A percentile compares a stretch with the other conserved stretches of the same genome.
Conservation (phyloP, 1,140 invertebrate genomes). For the Cyphomyrmex costatus region DNA sequence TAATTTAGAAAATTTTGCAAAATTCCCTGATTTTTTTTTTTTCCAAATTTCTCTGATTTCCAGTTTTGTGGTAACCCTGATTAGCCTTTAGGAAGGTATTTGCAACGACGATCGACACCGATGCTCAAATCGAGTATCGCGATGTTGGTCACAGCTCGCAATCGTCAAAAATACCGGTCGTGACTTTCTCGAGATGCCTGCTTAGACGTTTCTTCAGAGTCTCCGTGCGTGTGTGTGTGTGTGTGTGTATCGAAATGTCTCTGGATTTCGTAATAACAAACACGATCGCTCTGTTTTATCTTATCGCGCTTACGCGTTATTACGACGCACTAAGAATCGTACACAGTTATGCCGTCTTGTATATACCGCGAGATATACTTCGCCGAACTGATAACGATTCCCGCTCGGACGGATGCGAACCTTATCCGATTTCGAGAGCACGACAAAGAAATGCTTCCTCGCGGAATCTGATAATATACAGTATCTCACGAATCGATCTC, state of each 20-base stretch:
- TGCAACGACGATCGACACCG: neutral
- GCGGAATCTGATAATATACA: neutral
- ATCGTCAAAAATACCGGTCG: neutral
- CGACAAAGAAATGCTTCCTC: neutral
- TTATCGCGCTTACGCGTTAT: conserved; percentile 56
- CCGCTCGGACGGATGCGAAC: neutral
- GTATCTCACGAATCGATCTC: neutral
- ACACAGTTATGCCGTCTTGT: conserved; percentile 18
- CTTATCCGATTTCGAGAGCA: neutral
- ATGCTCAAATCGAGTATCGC: neutral
- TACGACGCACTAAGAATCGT: conserved; percentile 29
- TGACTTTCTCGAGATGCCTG: neutral
- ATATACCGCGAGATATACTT: conserved; percentile 37
- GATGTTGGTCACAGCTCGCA: neutral
- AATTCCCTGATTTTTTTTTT: too few relatives aligned
- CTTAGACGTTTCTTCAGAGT: neutral
- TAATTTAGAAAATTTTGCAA: too few relatives aligned
- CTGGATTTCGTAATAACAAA: conserved; percentile 20
- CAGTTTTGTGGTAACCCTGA: too few relatives aligned
- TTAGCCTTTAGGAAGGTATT: neutral
- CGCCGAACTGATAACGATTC: neutral
- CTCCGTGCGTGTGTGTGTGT: neutral
- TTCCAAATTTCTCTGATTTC: too few relatives aligned
- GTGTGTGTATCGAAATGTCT: neutral
- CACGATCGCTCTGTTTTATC: conserved; percentile 42